Evolutionary conservation across 2,888 invertebrate genomes (phyloP), one percentile per base, ranked within the genome.

Genomic region (Hoplodrina blanda): DNA sequence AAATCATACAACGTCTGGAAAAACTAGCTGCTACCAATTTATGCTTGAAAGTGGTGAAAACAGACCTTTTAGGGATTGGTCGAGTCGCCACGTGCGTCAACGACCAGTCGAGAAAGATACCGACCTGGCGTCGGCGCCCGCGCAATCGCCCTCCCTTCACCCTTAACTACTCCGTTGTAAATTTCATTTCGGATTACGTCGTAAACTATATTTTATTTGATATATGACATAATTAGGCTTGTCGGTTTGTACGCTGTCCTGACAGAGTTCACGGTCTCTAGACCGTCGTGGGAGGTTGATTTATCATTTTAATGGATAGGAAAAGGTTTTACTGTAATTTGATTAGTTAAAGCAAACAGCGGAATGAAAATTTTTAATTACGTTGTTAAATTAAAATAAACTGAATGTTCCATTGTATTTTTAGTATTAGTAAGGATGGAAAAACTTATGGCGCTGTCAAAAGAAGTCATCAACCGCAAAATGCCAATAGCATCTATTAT

Each of bases 201-300:
- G 81, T 80, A 83, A 84, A 72, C 63, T 72, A 66, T 4, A 62
- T 73, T 82, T 82, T 56, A 61, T 70, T 78, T 86, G 85, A 88
- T 89, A 84, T 86, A 87, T 86, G 63, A 66, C 64, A 76, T 85
- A 82, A 89, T 89, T 87, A 88, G 83, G 62, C 57, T 73, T 73
- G 81, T 83, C 73, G 73, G 76, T 59, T 60, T 66, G 68, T 74
- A 70, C 74, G 57, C 64, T 56, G 63, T 73, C 66, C 78, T 73
- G 83, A 81, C 81, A 83, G 86, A 84, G 86, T 85, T 85, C 82
- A 82, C 66, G 66, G 76, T 71, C 87, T 84, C 25, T 41, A 69
- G 5, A 53, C 66, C 65, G 1, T 57, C 69, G 89, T 91, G 85
- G 90, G 91, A 80, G 81, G 84, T 52, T 66, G 69, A 80, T 83